Evolutionary conservation across 2,113 vertebrate genomes (phyloP), one percentile per base, ranked within the genome.

Genomic region (Delphinapterus leucas): DNA sequence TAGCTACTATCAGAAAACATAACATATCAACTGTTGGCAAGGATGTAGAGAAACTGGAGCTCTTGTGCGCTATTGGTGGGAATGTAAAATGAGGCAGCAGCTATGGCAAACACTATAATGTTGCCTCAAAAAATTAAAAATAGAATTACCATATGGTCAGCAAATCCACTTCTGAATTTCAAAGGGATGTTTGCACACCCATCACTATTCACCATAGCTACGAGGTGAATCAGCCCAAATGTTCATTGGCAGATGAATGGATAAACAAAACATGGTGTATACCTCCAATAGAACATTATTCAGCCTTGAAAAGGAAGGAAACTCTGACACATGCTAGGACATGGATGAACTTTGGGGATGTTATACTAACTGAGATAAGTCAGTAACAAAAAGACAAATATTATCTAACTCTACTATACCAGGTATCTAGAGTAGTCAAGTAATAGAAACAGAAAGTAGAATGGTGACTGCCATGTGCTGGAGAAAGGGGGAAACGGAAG

Each of bases 51-150:
- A 41, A 95, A 68, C 0, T 11, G 14, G 53, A 81, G 79, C 13
- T 33, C 20, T 53, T 53, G 4, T 36, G 14, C 4, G 20, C 11
- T 31, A 0, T 6, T 31, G 41, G 31, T 82, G 8, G 2, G 6
- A 71, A 53, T 58, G 28, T 65, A 47, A 58, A 79, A 58, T 38
- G 33, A 74, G 68, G 2, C 7, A 71, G 23, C 33, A 31, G 4
- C 28, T 8, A 11, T 47, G 67, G 33, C 81, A 88, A 93, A 49
- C 5, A 31, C 25, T 61, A 41, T 13, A 5, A 20, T 5, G 9
- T 9, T 47, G 92, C 60, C 67, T 94, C 70, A 47, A 88, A 33
- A 96, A 82, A 49, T 63, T 68, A 83, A 68, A 95, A 95, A 63
- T 12, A 73, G 80, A 86, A 83, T 44, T 70, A 55, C 8, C 71